Evolutionary conservation across 2,888 invertebrate species (phyloP).

Genomic region (Anoplius nigerrimus): DNA sequence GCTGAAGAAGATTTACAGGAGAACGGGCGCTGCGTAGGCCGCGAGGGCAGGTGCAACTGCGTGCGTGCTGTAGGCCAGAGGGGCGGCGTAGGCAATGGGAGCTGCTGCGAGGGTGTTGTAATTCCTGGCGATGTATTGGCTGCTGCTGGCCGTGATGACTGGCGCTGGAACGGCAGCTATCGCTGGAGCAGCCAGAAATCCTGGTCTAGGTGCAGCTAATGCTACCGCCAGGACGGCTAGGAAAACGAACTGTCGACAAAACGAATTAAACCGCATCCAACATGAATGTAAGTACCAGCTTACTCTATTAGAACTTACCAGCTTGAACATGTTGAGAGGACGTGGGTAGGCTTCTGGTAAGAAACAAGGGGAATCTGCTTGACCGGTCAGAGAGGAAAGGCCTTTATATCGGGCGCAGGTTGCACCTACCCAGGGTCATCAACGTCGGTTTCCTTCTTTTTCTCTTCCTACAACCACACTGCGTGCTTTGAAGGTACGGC

Average conservation of each 20-base stretch:
- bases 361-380: slow-evolving; percentile 44
- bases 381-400: slow-evolving; percentile 31
- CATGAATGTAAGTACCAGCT: too few relatives aligned
- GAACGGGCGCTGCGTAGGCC: background rate
- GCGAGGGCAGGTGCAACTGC: background rate
- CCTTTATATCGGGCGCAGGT: slow-evolving; percentile 55
- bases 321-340: slow-evolving; percentile 74
- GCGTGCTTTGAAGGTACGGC: background rate
- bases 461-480: slow-evolving; percentile 13
- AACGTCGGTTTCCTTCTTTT: slow-evolving; percentile 8
- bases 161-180: slow-evolving; percentile 72
- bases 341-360: slow-evolving; percentile 28
- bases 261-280: too few relatives aligned
- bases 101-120: slow-evolving; percentile 78
- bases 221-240: slow-evolving; percentile 72
- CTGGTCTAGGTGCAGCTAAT: slow-evolving; percentile 65
- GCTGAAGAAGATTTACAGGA: background rate
- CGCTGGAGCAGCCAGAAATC: slow-evolving; percentile 56
- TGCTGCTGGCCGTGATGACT: slow-evolving; percentile 81
- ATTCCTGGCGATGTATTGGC: slow-evolving; percentile 80
- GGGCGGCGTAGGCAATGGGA: slow-evolving; percentile 61
- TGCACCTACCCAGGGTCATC: slow-evolving; percentile 53
- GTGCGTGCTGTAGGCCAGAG: slow-evolving; percentile 44
- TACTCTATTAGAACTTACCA: slow-evolving; percentile 72
- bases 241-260: slow-evolving; percentile 43